These are phyloP conservation scores for Troides helena DNA, from an alignment of 2,888 invertebrate genomes.

Conservation along the genomic window DNA sequence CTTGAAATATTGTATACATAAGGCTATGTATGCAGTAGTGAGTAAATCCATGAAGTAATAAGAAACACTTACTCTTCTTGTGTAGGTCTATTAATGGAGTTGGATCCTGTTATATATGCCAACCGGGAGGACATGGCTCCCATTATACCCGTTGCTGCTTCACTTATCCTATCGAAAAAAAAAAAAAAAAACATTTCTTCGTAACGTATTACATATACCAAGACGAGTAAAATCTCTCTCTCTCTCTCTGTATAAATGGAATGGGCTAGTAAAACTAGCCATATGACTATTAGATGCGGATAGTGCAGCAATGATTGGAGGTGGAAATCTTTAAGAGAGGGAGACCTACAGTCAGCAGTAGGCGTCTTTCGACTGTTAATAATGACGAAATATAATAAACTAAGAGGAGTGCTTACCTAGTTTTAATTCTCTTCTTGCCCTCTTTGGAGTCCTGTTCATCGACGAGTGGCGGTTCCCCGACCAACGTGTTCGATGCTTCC, in stretches of 20 bases:
- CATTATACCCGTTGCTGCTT: slow-evolving; percentile 79
- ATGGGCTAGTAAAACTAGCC: too few species aligned
- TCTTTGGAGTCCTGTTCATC: slow-evolving; percentile 57
- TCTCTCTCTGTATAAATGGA: too few species aligned
- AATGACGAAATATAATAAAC: too few species aligned
- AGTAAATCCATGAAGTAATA: background rate
- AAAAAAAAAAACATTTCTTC: background rate
- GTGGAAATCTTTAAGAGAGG: too few species aligned
- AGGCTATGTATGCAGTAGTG: background rate
- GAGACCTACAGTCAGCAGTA: too few species aligned
- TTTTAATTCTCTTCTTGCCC: slow-evolving; percentile 66
- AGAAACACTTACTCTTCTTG: slow-evolving; percentile 65
- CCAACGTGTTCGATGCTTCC: slow-evolving; percentile 67
- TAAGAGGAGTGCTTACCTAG: slow-evolving; percentile 52
- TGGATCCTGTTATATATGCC: slow-evolving; percentile 79
- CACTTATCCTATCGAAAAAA: slow-evolving; percentile 64
- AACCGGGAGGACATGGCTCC: slow-evolving; percentile 81
- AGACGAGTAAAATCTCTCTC: too few species aligned
- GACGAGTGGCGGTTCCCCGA: slow-evolving; percentile 66
- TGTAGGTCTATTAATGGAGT: slow-evolving; percentile 63
- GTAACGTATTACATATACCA: too few species aligned
- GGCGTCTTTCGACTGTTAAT: too few species aligned
- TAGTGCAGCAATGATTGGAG: too few species aligned
- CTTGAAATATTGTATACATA: too few species aligned
- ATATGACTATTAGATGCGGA: too few species aligned